Evolutionary conservation across 1,140 invertebrate species (phyloP).

Genomic region (Helicorthomorpha holstii): DNA sequence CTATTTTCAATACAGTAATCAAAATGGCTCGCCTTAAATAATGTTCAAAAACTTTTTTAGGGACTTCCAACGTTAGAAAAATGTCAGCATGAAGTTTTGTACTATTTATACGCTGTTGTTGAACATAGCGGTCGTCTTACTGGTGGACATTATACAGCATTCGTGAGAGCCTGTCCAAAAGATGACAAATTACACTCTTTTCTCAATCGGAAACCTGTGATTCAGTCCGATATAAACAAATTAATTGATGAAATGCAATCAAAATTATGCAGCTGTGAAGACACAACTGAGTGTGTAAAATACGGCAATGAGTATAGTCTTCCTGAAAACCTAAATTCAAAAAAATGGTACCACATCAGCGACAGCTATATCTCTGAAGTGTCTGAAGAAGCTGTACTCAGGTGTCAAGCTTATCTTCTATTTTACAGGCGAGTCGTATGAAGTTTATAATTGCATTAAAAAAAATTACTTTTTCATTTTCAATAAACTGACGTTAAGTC

Average conservation of each 20-base stretch:
- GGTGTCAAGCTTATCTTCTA: slow-evolving; percentile 83
- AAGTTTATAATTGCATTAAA: slow-evolving; percentile 4
- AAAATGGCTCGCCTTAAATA: background rate
- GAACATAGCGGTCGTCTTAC: slow-evolving; percentile 79
- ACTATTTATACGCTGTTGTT: slow-evolving; percentile 85
- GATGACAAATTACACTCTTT: slow-evolving; percentile 6
- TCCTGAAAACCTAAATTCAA: slow-evolving; percentile 10
- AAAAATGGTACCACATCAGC: slow-evolving; percentile 80
- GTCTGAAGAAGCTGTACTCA: slow-evolving; percentile 58
- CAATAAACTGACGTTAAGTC: background rate
- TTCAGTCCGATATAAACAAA: slow-evolving; percentile 10
- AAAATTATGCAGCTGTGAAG: background rate
- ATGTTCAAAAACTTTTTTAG: slow-evolving; percentile 8
- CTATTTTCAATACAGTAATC: slow-evolving; percentile 12
- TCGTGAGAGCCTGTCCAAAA: slow-evolving; percentile 35
- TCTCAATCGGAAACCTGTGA: slow-evolving; percentile 9
- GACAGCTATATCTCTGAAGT: slow-evolving; percentile 68
- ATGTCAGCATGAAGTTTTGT: slow-evolving; percentile 52
- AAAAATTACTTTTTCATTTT: background rate
- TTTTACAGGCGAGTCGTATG: slow-evolving; percentile 77
- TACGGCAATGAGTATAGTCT: background rate
- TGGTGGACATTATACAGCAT: slow-evolving; percentile 92
- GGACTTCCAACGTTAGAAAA: slow-evolving; percentile 39
- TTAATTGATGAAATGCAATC: slow-evolving; percentile 10
- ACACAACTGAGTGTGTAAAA: slow-evolving; percentile 4